These are phyloP conservation scores for Campylorhamphus procurvoides DNA, from an alignment of 2,113 vertebrate species.

Conservation along the genomic window DNA sequence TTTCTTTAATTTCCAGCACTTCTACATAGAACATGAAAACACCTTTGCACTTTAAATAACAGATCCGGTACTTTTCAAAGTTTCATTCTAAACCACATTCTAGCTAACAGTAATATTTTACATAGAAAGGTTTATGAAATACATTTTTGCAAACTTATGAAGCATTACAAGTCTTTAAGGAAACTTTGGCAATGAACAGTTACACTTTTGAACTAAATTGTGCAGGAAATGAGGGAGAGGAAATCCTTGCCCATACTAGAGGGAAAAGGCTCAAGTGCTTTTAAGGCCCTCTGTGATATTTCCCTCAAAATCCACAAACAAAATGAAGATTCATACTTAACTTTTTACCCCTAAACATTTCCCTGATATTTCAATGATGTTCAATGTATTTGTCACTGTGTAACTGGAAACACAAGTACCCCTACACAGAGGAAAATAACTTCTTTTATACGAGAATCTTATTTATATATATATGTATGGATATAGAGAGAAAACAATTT, in stretches of 20 bases:
- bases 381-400: not conserved
- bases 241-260: not conserved
- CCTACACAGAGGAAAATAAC: not conserved
- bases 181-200: not conserved
- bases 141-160: not conserved
- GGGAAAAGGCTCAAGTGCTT: not conserved
- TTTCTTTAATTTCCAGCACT: not conserved
- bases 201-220: not conserved
- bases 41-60: not conserved
- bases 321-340: not conserved
- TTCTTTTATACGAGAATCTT: not conserved
- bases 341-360: not conserved
- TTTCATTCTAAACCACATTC: not conserved
- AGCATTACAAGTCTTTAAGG: not conserved
- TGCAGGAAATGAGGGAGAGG: not conserved
- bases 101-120: not conserved
- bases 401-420: not conserved
- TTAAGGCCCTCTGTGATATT: not conserved
- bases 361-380: not conserved
- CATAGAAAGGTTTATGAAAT: not conserved
- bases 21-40: not conserved
- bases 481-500: not conserved
- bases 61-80: not conserved
- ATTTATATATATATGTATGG: not conserved
- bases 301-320: not conserved